Percentiles rank a stretch among this genome's conserved stretches.
Conservation (phyloP, 2,888 invertebrate species). For the Dromius quadrimaculatus region DNA sequence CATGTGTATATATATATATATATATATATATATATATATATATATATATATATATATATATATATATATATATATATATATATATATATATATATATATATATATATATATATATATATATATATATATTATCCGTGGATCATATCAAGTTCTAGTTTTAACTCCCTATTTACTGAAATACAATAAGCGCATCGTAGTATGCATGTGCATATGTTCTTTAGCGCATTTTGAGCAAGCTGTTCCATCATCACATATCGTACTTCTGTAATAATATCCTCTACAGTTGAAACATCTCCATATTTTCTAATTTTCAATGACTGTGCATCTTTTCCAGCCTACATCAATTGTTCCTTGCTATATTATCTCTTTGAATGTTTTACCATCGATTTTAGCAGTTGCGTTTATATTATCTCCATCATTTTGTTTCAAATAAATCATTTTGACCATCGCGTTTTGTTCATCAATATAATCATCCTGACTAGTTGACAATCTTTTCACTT, state of each 20-base stretch:
- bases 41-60: too few species aligned
- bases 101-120: too few species aligned
- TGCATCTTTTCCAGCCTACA: constrained; percentile 9
- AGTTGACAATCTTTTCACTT: neutral
- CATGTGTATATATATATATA: too few species aligned
- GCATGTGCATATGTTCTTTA: neutral
- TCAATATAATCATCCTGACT: neutral
- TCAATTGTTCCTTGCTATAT: neutral
- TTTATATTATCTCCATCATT: neutral
- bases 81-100: too few species aligned
- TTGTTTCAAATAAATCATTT: constrained; percentile 1
- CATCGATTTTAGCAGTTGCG: neutral
- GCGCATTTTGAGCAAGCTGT: neutral
- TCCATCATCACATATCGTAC: neutral
- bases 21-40: too few species aligned
- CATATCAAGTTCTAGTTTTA: constrained; percentile 9
- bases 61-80: too few species aligned
- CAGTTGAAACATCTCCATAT: constrained; percentile 22
- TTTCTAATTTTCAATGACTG: neutral
- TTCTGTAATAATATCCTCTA: constrained; percentile 6
- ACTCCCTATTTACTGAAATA: neutral
- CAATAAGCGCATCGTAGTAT: constrained; percentile 1
- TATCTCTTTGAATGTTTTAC: neutral
- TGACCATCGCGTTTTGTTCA: neutral
- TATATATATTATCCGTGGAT: constrained; percentile 4